Conservation (phyloP, 2,113 vertebrate genomes). For the Clupea harengus region DNA sequence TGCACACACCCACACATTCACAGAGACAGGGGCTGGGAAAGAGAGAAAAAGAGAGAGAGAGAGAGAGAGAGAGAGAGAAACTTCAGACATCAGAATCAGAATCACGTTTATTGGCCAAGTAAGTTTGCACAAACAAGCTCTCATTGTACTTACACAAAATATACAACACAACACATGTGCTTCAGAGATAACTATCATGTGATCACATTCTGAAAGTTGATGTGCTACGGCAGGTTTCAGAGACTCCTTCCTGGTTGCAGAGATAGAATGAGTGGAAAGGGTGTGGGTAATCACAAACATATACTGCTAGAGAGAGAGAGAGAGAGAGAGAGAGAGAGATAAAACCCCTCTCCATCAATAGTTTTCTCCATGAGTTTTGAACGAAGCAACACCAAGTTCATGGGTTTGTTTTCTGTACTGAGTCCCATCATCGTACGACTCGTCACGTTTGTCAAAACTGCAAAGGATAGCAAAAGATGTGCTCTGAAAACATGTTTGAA, state of each 20-base stretch:
- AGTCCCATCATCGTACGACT: background rate
- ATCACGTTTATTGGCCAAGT: no score
- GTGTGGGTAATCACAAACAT: no score
- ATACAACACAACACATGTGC: no score
- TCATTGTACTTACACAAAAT: no score
- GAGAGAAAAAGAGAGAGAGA: conserved; percentile 11
- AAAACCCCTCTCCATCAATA: background rate
- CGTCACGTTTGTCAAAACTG: background rate
- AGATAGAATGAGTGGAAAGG: no score
- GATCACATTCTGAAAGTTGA: background rate
- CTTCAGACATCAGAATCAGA: no score
- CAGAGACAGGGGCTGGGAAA: background rate
- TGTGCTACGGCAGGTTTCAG: background rate
- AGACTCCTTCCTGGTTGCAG: background rate
- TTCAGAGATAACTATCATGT: background rate
- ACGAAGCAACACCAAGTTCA: background rate
- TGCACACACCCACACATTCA: background rate
- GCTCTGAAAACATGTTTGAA: background rate
- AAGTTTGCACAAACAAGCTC: no score
- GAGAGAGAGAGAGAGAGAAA: background rate
- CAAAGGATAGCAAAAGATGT: background rate
- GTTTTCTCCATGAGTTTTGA: background rate
- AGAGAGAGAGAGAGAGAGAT: background rate
- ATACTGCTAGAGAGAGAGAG: background rate
- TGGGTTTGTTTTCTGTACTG: background rate